phyloP scores from a whole-genome alignment of 2,888 invertebrate species.

The Mesopsocus fuscifrons region DNA sequence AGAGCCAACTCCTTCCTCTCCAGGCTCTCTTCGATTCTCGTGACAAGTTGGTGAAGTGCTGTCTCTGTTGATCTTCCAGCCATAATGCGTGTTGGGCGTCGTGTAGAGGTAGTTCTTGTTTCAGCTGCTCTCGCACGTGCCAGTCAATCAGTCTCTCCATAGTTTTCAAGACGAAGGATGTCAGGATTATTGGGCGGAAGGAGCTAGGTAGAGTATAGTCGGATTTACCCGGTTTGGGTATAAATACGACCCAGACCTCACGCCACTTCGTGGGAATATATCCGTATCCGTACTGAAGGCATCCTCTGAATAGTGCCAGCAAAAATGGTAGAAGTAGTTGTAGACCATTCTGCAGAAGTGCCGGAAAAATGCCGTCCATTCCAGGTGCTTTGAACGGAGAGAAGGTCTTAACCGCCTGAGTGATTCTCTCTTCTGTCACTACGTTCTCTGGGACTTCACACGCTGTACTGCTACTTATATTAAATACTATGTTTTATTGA shows the following conservation, averaged over 20 bases:
- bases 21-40: too few species aligned
- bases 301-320: too few species aligned
- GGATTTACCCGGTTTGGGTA: not conserved
- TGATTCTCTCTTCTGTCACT: too few species aligned
- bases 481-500: too few species aligned
- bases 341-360: not conserved
- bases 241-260: too few species aligned
- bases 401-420: not conserved
- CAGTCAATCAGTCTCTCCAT: not conserved
- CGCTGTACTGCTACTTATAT: too few species aligned
- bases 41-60: slow-evolving; percentile 1
- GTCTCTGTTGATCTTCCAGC: slow-evolving; percentile 4
- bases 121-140: not conserved
- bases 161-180: not conserved
- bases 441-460: too few species aligned
- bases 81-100: not conserved
- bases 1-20: too few species aligned
- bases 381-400: slow-evolving; percentile 4
- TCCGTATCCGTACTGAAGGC: too few species aligned
- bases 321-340: not conserved
- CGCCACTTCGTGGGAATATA: too few species aligned
- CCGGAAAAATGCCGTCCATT: slow-evolving; percentile 5
- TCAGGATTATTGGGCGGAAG: not conserved
- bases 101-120: not conserved
- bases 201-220: not conserved